These are phyloP conservation scores for Alouatta palliata DNA, from an alignment of 2,113 vertebrate genomes.

Conservation along the genomic window DNA sequence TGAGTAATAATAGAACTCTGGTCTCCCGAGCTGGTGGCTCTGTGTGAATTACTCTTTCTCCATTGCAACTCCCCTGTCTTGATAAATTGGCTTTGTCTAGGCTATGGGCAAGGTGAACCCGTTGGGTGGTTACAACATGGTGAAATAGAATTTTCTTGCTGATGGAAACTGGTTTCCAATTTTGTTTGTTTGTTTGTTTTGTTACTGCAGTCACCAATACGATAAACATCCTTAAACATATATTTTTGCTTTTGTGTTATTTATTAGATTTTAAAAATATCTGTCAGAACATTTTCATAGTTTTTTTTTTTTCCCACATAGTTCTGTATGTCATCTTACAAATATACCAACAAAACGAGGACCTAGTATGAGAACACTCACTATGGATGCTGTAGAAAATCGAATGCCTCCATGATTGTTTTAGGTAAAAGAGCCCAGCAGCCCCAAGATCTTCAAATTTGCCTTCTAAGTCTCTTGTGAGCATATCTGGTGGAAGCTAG, in stretches of 20 bases:
- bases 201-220: neutral
- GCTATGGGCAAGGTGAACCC: no score
- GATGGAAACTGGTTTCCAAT: neutral
- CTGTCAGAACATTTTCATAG: neutral
- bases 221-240: neutral
- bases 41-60: no score
- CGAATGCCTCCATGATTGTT: neutral
- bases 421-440: neutral
- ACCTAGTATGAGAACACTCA: neutral
- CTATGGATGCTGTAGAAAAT: neutral
- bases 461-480: neutral
- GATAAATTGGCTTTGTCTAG: no score
- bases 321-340: neutral
- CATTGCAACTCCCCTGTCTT: no score
- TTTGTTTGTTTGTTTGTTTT: neutral
- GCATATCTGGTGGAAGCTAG: neutral
- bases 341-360: neutral
- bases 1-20: no score
- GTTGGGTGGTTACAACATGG: neutral
- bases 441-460: neutral
- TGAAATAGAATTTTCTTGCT: neutral
- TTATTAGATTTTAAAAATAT: neutral
- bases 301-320: neutral
- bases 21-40: no score
- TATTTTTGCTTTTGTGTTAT: conserved; percentile 5